A percentile compares a stretch with the other conserved stretches of the same genome.
Evolutionary conservation across 2,888 invertebrate species (phyloP).

Genomic region (Sepiola atlantica): DNA sequence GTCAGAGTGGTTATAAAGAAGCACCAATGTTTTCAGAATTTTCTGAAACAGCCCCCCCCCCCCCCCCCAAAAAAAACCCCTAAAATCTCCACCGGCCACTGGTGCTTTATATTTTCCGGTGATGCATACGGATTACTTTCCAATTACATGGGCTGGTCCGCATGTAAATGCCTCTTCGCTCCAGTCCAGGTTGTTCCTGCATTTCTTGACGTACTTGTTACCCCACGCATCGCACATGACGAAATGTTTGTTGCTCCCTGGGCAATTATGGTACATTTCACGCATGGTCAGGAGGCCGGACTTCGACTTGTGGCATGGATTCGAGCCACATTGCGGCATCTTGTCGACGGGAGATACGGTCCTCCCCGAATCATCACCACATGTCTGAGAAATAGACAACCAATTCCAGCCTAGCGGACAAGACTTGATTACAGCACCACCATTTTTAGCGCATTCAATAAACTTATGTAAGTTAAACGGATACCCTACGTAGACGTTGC

Average conservation of each 20-base stretch:
- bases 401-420: not conserved
- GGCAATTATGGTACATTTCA: not conserved
- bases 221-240: not conserved
- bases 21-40: no score
- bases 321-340: not conserved
- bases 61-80: no score
- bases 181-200: not conserved
- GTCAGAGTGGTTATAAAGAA: no score
- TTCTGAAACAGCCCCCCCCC: no score
- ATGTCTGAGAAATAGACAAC: not conserved
- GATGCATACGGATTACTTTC: not conserved
- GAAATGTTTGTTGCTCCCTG: not conserved
- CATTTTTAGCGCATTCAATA: not conserved
- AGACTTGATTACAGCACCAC: not conserved
- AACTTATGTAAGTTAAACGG: not conserved
- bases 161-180: not conserved
- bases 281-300: not conserved
- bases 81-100: no score
- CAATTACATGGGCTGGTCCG: not conserved
- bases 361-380: not conserved
- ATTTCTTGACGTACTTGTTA: not conserved
- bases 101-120: no score
- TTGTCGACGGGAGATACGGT: not conserved
- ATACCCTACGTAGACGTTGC: not conserved
- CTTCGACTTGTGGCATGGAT: not conserved